phyloP scores from a whole-genome alignment of 2,113 vertebrate species.

The Hippoglossus stenolepis region DNA sequence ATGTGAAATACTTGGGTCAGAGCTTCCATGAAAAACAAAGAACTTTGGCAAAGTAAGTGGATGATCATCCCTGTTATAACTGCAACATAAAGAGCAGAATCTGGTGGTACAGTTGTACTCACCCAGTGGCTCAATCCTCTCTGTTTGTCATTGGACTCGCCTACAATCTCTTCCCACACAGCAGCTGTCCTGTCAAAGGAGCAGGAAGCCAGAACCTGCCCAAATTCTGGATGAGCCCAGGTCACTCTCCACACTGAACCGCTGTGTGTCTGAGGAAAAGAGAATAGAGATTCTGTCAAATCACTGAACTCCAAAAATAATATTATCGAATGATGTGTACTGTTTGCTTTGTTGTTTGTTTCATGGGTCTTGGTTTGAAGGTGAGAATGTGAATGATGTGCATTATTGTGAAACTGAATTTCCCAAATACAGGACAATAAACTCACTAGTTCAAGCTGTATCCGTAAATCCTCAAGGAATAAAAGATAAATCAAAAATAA shows the following conservation, averaged over 20 bases:
- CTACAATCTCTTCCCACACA: conserved; percentile 99
- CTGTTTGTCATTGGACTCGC: conserved; percentile 98
- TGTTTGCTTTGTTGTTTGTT: too few species aligned
- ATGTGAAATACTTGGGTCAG: not conserved
- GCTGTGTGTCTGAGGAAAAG: conserved; percentile 89
- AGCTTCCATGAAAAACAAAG: not conserved
- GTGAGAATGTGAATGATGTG: too few species aligned
- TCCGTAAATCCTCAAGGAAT: not conserved
- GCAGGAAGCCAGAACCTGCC: conserved; percentile 96
- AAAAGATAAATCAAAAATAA: not conserved
- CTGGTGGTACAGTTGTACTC: conserved; percentile 42
- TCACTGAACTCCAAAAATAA: not conserved
- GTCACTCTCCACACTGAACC: conserved; percentile 98
- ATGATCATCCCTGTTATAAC: too few species aligned
- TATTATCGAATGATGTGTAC: too few species aligned
- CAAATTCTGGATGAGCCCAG: conserved; percentile 98
- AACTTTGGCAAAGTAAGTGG: not conserved
- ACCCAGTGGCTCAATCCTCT: conserved; percentile 98
- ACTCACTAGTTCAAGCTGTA: not conserved
- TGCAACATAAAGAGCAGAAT: too few species aligned
- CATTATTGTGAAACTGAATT: too few species aligned
- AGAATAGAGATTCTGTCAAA: not conserved
- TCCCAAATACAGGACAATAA: too few species aligned
- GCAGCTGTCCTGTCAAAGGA: conserved; percentile 97
- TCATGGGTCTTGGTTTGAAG: too few species aligned